phyloP scores from a whole-genome alignment of 2,888 invertebrate genomes.

The Drosophila bunnanda region DNA sequence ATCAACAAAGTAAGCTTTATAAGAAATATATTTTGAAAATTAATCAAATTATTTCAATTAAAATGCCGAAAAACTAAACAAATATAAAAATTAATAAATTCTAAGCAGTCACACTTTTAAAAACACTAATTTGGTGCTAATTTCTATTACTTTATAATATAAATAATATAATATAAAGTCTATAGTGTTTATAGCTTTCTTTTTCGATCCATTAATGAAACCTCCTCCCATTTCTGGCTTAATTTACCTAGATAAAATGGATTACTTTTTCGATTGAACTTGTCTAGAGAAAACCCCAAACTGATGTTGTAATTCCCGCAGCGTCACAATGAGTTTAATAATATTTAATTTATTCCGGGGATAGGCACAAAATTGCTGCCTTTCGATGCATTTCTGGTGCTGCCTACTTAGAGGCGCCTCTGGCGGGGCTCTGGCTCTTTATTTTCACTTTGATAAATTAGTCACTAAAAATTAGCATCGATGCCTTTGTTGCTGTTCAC shows the following conservation, averaged over 20 bases:
- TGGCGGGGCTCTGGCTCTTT: neutral
- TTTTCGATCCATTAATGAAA: neutral
- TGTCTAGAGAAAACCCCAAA: neutral
- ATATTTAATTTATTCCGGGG: conserved; percentile 12
- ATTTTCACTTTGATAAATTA: conserved; percentile 30
- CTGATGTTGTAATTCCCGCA: neutral
- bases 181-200: neutral
- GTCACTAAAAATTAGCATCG: conserved; percentile 37
- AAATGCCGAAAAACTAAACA: neutral
- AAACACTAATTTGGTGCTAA: neutral
- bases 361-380: neutral
- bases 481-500: conserved; percentile 7
- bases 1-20: neutral
- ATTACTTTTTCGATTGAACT: neutral
- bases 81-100: neutral
- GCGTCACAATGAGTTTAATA: neutral
- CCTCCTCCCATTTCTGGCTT: neutral
- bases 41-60: neutral
- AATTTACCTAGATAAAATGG: neutral
- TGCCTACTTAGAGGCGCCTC: conserved; percentile 24
- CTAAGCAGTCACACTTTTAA: neutral
- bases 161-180: neutral
- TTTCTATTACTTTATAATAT: neutral
- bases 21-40: neutral
- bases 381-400: neutral